Percentiles rank a stretch among this genome's conserved stretches.
Conservation (phyloP, 2,888 invertebrate genomes). For the Cactoblastis cactorum region DNA sequence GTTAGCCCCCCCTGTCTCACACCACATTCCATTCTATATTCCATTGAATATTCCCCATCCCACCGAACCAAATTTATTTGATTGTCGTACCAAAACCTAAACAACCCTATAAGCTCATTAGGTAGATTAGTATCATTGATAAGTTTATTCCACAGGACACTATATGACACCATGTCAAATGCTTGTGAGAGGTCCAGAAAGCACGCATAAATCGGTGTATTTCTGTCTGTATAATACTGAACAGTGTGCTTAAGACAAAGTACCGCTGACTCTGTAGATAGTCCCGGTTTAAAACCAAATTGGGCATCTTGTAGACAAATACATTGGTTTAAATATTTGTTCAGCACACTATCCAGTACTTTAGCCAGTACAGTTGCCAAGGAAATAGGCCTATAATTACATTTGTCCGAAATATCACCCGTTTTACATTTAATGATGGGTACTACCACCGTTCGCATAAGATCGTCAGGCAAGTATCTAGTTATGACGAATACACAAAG, state of each 20-base stretch:
- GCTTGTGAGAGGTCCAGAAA: background rate
- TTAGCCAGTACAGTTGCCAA: background rate
- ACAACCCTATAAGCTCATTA: no score
- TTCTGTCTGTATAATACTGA: background rate
- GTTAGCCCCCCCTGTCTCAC: background rate
- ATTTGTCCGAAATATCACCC: background rate
- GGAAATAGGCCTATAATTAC: background rate
- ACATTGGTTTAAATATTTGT: background rate
- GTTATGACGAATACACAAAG: background rate
- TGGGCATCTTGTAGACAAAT: background rate
- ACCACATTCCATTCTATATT: background rate
- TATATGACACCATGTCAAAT: background rate
- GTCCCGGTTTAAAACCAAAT: background rate
- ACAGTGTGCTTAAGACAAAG: background rate
- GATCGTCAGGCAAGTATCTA: background rate
- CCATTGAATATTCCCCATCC: background rate
- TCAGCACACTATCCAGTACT: background rate
- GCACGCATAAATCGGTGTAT: background rate
- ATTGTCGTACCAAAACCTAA: no score
- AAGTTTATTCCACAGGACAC: background rate
- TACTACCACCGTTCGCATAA: background rate
- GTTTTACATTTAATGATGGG: background rate
- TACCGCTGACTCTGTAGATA: background rate
- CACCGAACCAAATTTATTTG: background rate
- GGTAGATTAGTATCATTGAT: background rate